A percentile compares a stretch with the other conserved stretches of the same genome.
phyloP scores from a whole-genome alignment of 2,888 invertebrate genomes.

The Yponomeuta plumbellus region DNA sequence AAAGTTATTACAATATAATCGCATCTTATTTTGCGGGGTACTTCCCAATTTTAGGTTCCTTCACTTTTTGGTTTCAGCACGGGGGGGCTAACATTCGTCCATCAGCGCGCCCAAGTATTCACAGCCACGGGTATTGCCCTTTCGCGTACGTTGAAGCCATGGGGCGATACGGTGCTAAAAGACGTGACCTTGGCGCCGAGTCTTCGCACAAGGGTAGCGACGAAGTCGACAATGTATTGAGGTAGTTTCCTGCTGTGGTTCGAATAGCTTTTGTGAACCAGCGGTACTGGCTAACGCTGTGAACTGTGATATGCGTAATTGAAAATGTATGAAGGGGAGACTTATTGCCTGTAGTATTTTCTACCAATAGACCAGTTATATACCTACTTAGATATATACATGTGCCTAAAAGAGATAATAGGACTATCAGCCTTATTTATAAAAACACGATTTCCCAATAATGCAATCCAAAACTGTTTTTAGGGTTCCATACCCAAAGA shows the following conservation, averaged over 20 bases:
- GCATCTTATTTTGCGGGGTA: background rate
- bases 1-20: background rate
- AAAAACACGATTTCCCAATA: too few species aligned
- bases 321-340: too few species aligned
- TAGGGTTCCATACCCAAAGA: too few species aligned
- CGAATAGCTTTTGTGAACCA: background rate
- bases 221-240: constrained; percentile 56
- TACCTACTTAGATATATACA: too few species aligned
- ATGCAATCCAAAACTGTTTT: too few species aligned
- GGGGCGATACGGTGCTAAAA: constrained; percentile 37
- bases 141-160: constrained; percentile 32
- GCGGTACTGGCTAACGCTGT: too few species aligned
- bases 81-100: constrained; percentile 42
- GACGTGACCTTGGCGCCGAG: constrained; percentile 17
- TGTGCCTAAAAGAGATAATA: too few species aligned
- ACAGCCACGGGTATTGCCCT: constrained; percentile 30
- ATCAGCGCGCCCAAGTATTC: constrained; percentile 48
- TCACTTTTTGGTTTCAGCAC: constrained; percentile 14
- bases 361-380: too few species aligned
- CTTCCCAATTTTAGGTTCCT: background rate
- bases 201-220: constrained; percentile 32
- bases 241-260: constrained; percentile 32
- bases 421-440: too few species aligned
- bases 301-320: too few species aligned
- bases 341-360: too few species aligned